Evolutionary conservation across 2,113 vertebrate species (phyloP).

Genomic region (Sula dactylatra): DNA sequence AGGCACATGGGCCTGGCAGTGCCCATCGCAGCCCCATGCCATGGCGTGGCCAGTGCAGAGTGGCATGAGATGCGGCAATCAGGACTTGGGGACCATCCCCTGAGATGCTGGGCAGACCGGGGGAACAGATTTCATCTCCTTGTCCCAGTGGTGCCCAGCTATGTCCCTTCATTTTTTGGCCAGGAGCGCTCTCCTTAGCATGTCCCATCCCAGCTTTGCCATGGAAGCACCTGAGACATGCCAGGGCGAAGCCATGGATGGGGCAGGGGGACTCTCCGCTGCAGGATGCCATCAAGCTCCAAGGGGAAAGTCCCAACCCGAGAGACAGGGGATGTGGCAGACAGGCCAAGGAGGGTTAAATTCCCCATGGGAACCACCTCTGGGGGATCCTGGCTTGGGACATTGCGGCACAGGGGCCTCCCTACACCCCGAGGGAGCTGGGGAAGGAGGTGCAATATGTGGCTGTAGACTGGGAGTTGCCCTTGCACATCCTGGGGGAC

Average conservation of each 20-base stretch:
- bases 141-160: background rate
- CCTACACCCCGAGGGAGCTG: fast-evolving
- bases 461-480: background rate
- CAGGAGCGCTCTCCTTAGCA: background rate
- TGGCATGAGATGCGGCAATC: fast-evolving
- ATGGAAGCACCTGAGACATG: background rate
- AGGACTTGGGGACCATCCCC: background rate
- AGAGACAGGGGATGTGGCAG: background rate
- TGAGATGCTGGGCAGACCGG: background rate
- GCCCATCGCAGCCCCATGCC: too few species aligned
- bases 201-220: background rate
- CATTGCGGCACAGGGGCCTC: too few species aligned
- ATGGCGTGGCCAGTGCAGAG: too few species aligned
- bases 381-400: background rate
- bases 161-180: background rate
- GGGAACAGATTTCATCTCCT: background rate
- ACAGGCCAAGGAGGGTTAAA: background rate
- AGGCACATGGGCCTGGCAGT: background rate
- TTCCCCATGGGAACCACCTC: background rate
- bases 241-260: background rate
- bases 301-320: fast-evolving
- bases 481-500: background rate
- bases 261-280: background rate
- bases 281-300: background rate
- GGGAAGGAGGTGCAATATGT: background rate